phyloP scores from a whole-genome alignment of 2,888 invertebrate species.

The Ochlodes sylvanus region DNA sequence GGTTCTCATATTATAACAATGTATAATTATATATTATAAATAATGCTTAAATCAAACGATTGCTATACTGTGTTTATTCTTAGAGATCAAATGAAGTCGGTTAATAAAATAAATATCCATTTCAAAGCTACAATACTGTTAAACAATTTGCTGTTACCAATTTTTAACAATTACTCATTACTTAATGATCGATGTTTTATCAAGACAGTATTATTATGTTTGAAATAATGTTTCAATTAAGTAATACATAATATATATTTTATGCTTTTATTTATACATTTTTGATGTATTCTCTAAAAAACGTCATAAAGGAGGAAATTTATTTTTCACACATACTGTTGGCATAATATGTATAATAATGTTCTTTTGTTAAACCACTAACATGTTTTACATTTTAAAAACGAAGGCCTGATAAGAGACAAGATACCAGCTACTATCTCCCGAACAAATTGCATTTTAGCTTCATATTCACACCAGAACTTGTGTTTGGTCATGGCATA shows the following conservation, averaged over 20 bases:
- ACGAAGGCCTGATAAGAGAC: neutral
- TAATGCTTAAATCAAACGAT: too few species aligned
- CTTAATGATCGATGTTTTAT: neutral
- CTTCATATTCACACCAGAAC: neutral
- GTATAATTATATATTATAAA: too few species aligned
- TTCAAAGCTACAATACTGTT: neutral
- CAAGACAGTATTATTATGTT: neutral
- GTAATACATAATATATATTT: neutral
- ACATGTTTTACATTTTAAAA: neutral
- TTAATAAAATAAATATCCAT: too few species aligned
- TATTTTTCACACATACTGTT: too few species aligned
- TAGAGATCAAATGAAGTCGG: too few species aligned
- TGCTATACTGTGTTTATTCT: too few species aligned
- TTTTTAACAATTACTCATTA: neutral
- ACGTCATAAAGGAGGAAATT: too few species aligned
- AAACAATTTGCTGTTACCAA: neutral
- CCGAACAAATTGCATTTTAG: neutral
- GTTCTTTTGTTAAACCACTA: neutral
- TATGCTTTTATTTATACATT: too few species aligned
- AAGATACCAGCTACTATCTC: neutral
- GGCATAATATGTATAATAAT: too few species aligned
- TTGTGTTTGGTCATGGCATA: neutral
- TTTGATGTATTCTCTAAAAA: neutral
- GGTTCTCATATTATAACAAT: too few species aligned
- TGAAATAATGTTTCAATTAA: neutral